phyloP scores from a whole-genome alignment of 2,888 invertebrate genomes.

The Archips xylosteana region DNA sequence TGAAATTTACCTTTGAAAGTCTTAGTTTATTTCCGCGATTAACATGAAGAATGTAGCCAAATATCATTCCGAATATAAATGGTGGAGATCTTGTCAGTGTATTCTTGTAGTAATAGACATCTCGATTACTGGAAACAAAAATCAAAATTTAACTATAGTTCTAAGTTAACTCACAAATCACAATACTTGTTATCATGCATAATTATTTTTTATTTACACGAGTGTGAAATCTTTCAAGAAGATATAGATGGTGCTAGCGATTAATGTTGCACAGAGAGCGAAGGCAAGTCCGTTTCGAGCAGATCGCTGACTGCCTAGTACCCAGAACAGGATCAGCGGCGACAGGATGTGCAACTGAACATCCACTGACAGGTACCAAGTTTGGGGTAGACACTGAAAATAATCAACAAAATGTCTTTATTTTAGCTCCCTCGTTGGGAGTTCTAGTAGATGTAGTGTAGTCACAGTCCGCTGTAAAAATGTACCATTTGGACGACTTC shows the following conservation, averaged over 20 bases:
- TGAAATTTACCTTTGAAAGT: conserved; percentile 50
- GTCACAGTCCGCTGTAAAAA: too few species aligned
- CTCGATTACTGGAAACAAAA: conserved; percentile 46
- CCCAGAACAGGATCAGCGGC: conserved; percentile 54
- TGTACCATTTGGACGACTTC: too few species aligned
- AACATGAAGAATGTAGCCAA: conserved; percentile 57
- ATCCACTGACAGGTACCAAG: conserved; percentile 62
- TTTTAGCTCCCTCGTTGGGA: too few species aligned
- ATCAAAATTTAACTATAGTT: conserved; percentile 18
- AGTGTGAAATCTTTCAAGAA: conserved; percentile 66
- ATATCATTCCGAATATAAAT: conserved; percentile 62
- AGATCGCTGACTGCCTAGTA: conserved; percentile 49
- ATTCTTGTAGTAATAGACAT: conserved; percentile 60
- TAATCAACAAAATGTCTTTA: background rate
- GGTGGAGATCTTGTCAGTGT: conserved; percentile 61
- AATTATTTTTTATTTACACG: conserved; percentile 58
- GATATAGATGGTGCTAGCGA: conserved; percentile 59
- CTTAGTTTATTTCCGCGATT: conserved; percentile 48
- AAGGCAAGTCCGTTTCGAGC: conserved; percentile 52
- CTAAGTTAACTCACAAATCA: background rate
- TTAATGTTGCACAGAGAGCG: conserved; percentile 47
- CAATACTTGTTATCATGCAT: background rate
- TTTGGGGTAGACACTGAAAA: conserved; percentile 55
- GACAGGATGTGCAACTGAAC: conserved; percentile 57
- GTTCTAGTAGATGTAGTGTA: too few species aligned